These are phyloP conservation scores for Aphelenchoides besseyi DNA, from an alignment of 1,140 invertebrate species.

Conservation along the genomic window DNA sequence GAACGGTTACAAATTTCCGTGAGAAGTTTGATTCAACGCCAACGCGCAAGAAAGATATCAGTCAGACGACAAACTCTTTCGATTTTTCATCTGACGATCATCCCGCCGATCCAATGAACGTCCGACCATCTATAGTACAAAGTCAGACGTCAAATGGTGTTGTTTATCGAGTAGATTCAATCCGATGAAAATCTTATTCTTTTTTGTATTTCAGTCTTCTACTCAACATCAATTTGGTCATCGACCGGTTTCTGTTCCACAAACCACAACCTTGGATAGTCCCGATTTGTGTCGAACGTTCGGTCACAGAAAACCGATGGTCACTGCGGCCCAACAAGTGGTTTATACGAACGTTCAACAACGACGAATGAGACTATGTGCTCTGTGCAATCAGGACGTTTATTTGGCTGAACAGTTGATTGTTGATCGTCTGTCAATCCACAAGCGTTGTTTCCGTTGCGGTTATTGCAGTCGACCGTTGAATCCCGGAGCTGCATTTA, in stretches of 20 bases:
- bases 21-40: not conserved
- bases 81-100: not conserved
- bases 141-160: constrained; percentile 6
- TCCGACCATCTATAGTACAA: not conserved
- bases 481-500: constrained; percentile 18
- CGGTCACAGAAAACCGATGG: not conserved
- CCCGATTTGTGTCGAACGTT: not conserved
- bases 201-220: not conserved
- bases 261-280: not conserved
- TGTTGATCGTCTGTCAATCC: constrained; percentile 30
- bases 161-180: constrained; percentile 15
- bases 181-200: too few relatives aligned
- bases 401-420: constrained; percentile 38
- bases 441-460: constrained; percentile 48
- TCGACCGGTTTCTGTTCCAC: constrained; percentile 18
- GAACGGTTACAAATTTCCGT: constrained; percentile 15
- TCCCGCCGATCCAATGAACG: constrained; percentile 19
- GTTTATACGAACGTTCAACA: constrained; percentile 16
- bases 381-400: constrained; percentile 27
- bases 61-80: not conserved
- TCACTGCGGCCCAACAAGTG: not conserved
- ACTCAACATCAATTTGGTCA: constrained; percentile 7
- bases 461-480: constrained; percentile 41
- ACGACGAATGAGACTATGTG: constrained; percentile 23
- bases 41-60: too few relatives aligned